phyloP scores from a whole-genome alignment of 2,113 vertebrate species.

The Rynchops niger region DNA sequence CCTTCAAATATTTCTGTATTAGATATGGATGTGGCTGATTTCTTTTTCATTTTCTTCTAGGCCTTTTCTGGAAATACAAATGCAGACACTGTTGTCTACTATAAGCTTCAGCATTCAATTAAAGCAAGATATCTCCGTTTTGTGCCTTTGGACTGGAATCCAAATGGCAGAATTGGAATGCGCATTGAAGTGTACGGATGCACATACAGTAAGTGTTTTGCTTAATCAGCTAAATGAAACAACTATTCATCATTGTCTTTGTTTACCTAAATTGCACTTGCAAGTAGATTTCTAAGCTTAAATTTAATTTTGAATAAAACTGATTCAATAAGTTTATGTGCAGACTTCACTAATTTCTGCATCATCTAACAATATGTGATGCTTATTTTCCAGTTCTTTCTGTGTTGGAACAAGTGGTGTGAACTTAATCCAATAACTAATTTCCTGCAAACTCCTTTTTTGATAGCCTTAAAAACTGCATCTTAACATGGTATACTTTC shows the following conservation, averaged over 20 bases:
- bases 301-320: neutral
- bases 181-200: slow-evolving; percentile 86
- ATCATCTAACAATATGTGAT: neutral
- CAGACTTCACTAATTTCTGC: neutral
- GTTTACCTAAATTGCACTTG: neutral
- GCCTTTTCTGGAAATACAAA: slow-evolving; percentile 86
- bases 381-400: neutral
- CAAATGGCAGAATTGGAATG: slow-evolving; percentile 85
- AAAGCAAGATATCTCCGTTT: slow-evolving; percentile 83
- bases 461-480: neutral
- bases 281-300: neutral
- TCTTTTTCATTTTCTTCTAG: slow-evolving; percentile 60
- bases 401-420: neutral
- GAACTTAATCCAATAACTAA: neutral
- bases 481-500: neutral
- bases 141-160: slow-evolving; percentile 85
- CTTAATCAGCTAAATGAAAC: neutral
- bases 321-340: neutral
- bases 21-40: neutral
- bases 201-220: slow-evolving; percentile 80
- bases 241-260: neutral
- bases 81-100: slow-evolving; percentile 84
- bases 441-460: neutral
- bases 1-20: neutral
- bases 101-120: slow-evolving; percentile 84